A percentile compares a stretch with the other conserved stretches of the same genome.
These are phyloP conservation scores for honey bee (Apis mellifera) DNA, from an alignment of 1,140 invertebrate species.

Conservation along the genomic window Amel_HAv3.1 CM009945.2:2735001-2735500, in stretches of 20 bases:
- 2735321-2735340: too few species aligned
- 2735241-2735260: too few species aligned
- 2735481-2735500: background rate
- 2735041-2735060: background rate
- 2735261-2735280: too few species aligned
- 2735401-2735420: background rate
- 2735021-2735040: conserved; percentile 22
- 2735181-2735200: too few species aligned
- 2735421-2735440: background rate
- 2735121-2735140: background rate
- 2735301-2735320: too few species aligned
- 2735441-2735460: background rate
- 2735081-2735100: background rate
- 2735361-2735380: too few species aligned
- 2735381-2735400: background rate
- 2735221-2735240: background rate
- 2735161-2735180: too few species aligned
- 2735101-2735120: background rate
- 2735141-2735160: background rate
- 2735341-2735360: background rate
- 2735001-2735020: background rate
- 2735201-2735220: background rate
- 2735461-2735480: background rate
- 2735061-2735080: background rate
- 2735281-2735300: too few species aligned